A percentile compares a stretch with the other conserved stretches of the same genome.
phyloP scores from a whole-genome alignment of 2,888 invertebrate species.

The Criorhina ranunculi region DNA sequence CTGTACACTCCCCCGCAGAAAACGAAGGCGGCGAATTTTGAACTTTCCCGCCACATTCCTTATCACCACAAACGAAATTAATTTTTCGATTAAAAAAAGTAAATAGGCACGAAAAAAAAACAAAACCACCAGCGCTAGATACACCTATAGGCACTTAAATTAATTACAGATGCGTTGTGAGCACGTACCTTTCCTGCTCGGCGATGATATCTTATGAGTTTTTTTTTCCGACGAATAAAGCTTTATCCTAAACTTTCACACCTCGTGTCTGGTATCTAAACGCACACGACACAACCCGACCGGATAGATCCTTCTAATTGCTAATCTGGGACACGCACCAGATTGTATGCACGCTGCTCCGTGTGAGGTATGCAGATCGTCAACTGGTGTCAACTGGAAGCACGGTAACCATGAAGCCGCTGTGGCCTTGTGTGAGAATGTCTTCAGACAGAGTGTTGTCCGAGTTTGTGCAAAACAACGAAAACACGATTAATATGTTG shows the following conservation, averaged over 20 bases:
- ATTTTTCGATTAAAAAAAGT: conserved; percentile 42
- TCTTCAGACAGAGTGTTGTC: conserved; percentile 47
- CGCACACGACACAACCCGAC: background rate
- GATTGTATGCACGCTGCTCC: conserved; percentile 23
- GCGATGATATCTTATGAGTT: conserved; percentile 16
- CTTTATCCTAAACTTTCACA: conserved; percentile 30
- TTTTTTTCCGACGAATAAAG: conserved; percentile 30
- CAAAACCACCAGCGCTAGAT: conserved; percentile 46
- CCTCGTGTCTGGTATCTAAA: background rate
- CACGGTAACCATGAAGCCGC: conserved; percentile 34
- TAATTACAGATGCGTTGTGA: conserved; percentile 44
- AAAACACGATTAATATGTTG: conserved; percentile 71
- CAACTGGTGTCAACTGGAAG: conserved; percentile 59
- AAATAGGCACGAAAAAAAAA: conserved; percentile 11
- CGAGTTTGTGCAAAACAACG: conserved; percentile 53
- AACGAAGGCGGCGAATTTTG: conserved; percentile 66
- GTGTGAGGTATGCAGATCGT: conserved; percentile 67
- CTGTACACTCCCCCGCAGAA: conserved; percentile 44
- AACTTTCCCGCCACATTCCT: conserved; percentile 64
- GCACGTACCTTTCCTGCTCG: background rate
- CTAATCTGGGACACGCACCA: conserved; percentile 9
- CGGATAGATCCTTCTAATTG: conserved; percentile 3
- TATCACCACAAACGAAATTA: conserved; percentile 71
- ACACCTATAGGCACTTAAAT: conserved; percentile 73
- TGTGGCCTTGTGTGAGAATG: conserved; percentile 30